Percentiles rank a stretch among this genome's conserved stretches.
phyloP scores from a whole-genome alignment of 2,797 vertebrate genomes.

The Xiphophorus birchmanni region DNA sequence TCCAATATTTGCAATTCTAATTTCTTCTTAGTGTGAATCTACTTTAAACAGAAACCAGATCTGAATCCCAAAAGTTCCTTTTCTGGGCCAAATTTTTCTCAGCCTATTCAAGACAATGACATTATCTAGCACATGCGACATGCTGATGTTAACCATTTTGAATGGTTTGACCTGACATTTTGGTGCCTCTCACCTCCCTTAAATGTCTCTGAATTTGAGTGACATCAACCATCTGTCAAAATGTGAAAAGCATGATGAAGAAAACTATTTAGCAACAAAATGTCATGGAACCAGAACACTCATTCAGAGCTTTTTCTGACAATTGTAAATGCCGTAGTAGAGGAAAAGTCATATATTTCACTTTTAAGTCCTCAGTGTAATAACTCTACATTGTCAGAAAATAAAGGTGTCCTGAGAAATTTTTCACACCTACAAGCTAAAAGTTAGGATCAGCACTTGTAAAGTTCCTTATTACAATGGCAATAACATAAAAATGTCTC shows the following conservation, averaged over 20 bases:
- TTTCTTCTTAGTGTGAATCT: neutral
- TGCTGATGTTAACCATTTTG: neutral
- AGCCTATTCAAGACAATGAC: neutral
- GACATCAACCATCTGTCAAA: neutral
- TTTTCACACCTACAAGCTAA: neutral
- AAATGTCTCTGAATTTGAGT: neutral
- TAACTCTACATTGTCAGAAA: neutral
- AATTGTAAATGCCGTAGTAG: neutral
- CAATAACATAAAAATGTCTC: neutral
- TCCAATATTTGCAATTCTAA: neutral
- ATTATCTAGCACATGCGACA: neutral
- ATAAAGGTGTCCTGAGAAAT: slow-evolving; percentile 2
- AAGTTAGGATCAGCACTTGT: neutral
- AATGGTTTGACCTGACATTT: neutral
- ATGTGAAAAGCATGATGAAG: neutral
- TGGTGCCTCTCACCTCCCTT: neutral
- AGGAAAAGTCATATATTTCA: neutral
- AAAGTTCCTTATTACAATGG: neutral
- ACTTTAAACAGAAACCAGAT: slow-evolving; percentile 7
- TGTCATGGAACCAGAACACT: neutral
- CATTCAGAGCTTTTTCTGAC: neutral
- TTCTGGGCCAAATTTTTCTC: neutral
- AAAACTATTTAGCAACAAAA: neutral
- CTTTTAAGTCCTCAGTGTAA: neutral
- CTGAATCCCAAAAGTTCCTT: neutral